phyloP scores from a whole-genome alignment of 2,113 vertebrate genomes.

The Tragelaphus buxtoni region DNA sequence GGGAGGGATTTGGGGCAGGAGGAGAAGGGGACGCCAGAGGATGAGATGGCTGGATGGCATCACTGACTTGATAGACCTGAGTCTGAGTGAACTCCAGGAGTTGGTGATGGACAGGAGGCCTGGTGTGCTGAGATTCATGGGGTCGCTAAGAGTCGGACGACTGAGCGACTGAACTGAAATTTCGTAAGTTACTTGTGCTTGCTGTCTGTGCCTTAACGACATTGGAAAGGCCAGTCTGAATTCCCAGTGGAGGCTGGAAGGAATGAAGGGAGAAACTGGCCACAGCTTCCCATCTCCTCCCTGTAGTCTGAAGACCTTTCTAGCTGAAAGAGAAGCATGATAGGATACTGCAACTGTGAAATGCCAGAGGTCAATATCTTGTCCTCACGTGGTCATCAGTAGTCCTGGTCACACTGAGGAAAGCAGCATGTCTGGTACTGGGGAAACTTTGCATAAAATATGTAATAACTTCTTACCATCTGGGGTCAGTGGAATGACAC shows the following conservation, averaged over 20 bases:
- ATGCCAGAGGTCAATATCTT: background rate
- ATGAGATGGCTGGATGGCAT: too few relatives aligned
- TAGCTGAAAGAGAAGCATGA: background rate
- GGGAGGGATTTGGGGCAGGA: too few relatives aligned
- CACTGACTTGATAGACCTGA: too few relatives aligned
- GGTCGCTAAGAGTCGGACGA: too few relatives aligned
- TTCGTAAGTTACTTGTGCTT: background rate
- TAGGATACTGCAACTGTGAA: background rate
- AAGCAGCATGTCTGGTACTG: background rate
- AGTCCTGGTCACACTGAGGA: background rate
- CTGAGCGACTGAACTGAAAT: too few relatives aligned
- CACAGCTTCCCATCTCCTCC: accelerated
- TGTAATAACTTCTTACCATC: background rate
- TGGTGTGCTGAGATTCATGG: too few relatives aligned
- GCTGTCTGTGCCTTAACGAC: background rate
- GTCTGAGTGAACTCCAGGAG: too few relatives aligned
- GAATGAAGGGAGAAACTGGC: background rate
- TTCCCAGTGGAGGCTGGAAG: background rate
- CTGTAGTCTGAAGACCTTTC: background rate
- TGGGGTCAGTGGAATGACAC: background rate
- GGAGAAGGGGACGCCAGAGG: too few relatives aligned
- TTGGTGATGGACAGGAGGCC: too few relatives aligned
- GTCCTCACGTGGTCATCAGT: too few relatives aligned
- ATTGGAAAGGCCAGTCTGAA: background rate
- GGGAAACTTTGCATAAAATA: background rate